Conservation (phyloP, 1,140 invertebrate genomes). For the Anastrepha ludens region DNA sequence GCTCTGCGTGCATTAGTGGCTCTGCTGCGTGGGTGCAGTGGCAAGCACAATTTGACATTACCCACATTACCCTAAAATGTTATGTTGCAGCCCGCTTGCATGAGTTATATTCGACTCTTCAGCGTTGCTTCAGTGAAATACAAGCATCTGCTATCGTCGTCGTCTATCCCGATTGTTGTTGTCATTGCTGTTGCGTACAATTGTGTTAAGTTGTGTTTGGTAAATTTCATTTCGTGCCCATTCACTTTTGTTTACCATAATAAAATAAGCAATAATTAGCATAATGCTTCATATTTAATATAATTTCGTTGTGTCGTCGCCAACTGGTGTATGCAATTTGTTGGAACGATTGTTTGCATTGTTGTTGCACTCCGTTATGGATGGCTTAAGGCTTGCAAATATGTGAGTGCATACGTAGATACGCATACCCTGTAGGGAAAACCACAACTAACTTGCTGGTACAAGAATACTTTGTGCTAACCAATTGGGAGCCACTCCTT, state of each 20-base stretch:
- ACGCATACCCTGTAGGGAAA: no score
- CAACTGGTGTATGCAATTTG: slow-evolving; percentile 27
- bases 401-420: no score
- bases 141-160: background rate
- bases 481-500: no score
- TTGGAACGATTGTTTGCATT: background rate
- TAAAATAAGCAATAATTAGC: slow-evolving; percentile 72
- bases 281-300: slow-evolving; percentile 73
- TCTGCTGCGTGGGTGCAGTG: background rate
- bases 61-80: background rate
- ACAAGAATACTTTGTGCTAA: no score
- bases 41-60: slow-evolving; percentile 22
- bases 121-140: background rate
- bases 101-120: background rate
- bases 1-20: no score
- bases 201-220: slow-evolving; percentile 2
- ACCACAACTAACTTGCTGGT: no score
- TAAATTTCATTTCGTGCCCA: slow-evolving; percentile 1
- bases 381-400: no score
- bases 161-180: background rate
- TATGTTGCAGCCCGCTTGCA: background rate
- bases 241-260: slow-evolving; percentile 57
- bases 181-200: background rate
- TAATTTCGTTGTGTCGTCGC: slow-evolving; percentile 60
- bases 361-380: no score